These are phyloP conservation scores for Saccopteryx bilineata DNA, from an alignment of 2,113 vertebrate species.

Conservation along the genomic window DNA sequence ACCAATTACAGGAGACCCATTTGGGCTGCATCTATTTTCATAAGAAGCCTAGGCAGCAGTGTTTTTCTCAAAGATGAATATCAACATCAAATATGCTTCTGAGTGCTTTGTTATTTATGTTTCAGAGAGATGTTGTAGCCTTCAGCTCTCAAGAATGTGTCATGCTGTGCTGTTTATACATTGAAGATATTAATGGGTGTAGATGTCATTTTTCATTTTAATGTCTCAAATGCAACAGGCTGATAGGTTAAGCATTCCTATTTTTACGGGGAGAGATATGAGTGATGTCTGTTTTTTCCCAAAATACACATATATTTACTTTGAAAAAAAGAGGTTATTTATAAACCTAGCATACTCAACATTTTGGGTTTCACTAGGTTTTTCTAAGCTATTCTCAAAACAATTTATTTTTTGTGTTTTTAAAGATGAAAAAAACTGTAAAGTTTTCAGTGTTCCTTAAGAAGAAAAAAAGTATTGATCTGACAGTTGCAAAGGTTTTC, in stretches of 20 bases:
- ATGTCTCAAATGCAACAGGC: constrained; percentile 96
- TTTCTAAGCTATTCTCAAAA: constrained; percentile 72
- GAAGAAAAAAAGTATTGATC: background rate
- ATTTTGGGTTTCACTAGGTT: constrained; percentile 73
- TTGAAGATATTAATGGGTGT: constrained; percentile 97
- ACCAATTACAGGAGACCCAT: constrained; percentile 99
- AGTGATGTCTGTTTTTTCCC: constrained; percentile 87
- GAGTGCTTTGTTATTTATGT: constrained; percentile 99
- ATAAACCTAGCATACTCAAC: constrained; percentile 68
- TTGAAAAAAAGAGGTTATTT: constrained; percentile 77
- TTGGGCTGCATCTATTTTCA: constrained; percentile 99
- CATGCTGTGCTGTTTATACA: constrained; percentile 99
- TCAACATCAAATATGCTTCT: constrained; percentile 99
- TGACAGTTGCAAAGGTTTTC: background rate
- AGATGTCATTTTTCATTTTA: constrained; percentile 97
- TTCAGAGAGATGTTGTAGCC: constrained; percentile 93
- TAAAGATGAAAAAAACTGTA: background rate
- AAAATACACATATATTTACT: constrained; percentile 85
- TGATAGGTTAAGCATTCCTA: constrained; percentile 94
- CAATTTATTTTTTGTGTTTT: constrained; percentile 20
- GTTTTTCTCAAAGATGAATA: constrained; percentile 98
- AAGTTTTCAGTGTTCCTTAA: background rate
- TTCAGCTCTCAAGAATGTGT: constrained; percentile 98
- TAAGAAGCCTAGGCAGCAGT: constrained; percentile 95
- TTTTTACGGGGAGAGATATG: constrained; percentile 87